A percentile compares a stretch with the other conserved stretches of the same genome.
Evolutionary conservation across 2,113 vertebrate species (phyloP).

Genomic region (Ramphastos sulfuratus): DNA sequence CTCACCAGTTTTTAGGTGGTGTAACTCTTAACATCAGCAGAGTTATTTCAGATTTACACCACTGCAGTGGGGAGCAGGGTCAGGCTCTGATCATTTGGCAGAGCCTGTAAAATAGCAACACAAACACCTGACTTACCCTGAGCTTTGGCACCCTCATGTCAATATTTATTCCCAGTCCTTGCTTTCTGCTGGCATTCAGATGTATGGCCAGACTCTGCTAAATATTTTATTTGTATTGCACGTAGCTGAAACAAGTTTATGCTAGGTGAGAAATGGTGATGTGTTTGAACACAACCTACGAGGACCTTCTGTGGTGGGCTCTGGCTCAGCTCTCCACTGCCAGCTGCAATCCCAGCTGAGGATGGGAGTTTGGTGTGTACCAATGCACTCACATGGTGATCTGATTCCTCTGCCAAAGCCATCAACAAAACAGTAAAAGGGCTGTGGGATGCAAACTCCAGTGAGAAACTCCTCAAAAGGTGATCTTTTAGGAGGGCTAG

Average conservation of each 20-base stretch:
- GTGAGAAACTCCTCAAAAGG: not conserved
- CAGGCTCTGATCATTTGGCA: not conserved
- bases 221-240: slow-evolving; percentile 10
- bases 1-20: not conserved
- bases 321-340: rapidly evolving
- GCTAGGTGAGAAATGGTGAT: not conserved
- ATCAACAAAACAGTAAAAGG: not conserved
- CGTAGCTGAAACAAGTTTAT: not conserved
- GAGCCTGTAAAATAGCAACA: not conserved
- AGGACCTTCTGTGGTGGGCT: not conserved
- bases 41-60: not conserved
- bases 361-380: not conserved
- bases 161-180: slow-evolving; percentile 26
- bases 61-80: not conserved
- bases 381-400: rapidly evolving
- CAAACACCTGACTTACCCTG: not conserved
- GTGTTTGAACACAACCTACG: not conserved
- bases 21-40: rapidly evolving
- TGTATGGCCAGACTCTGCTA: not conserved
- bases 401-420: not conserved
- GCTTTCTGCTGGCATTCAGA: not conserved
- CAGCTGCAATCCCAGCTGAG: not conserved
- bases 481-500: not conserved
- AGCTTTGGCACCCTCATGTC: not conserved
- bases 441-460: not conserved